Evolutionary conservation across 2,888 invertebrate genomes (phyloP), one percentile per base, ranked within the genome.

Genomic region (Dugesia japonica): DNA sequence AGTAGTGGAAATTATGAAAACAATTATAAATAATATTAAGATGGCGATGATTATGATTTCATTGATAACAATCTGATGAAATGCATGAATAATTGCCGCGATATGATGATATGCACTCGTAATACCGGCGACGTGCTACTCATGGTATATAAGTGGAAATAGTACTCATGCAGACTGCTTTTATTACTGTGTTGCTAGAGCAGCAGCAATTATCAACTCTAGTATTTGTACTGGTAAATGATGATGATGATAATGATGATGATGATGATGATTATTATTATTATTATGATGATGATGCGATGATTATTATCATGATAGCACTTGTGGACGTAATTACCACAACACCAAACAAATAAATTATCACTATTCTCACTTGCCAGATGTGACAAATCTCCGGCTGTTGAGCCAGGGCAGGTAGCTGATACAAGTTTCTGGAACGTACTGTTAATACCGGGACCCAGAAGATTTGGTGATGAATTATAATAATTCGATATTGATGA

Each of bases 281-380:
- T 56, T 9, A 23, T n/a, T 4, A 56, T 56, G 23, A 56, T 56
- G 9, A 13, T 38, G 13, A 38, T 38, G 38, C 38, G 9, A n/a
- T 17, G 13, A 38, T 38, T 17, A 38, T 38, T 38, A 9, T 38
- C 38, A 13, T 17, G 56, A 56, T n/a, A 4, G 23, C 56, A 56
- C 56, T 56, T 56, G 56, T 23, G 56, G 56, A n/a, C 56, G 56
- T n/a, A 56, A 56, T 56, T 56, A 23, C n/a, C 56, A 23, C 4
- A 56, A 56, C 20, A 56, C n/a, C n/a, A n/a, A 56, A 56, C 56
- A 56, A 56, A 56, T 56, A 56, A n/a, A 56, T 56, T 56, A 56
- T n/a, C n/a, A 9, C n/a, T n/a, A 56, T 23, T n/a, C 56, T 56
- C 23, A 56, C 56, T 56, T 23, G 56, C 56, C 56, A 56, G 56